phyloP scores from a whole-genome alignment of 2,113 vertebrate species.

The Centropus unirufus region DNA sequence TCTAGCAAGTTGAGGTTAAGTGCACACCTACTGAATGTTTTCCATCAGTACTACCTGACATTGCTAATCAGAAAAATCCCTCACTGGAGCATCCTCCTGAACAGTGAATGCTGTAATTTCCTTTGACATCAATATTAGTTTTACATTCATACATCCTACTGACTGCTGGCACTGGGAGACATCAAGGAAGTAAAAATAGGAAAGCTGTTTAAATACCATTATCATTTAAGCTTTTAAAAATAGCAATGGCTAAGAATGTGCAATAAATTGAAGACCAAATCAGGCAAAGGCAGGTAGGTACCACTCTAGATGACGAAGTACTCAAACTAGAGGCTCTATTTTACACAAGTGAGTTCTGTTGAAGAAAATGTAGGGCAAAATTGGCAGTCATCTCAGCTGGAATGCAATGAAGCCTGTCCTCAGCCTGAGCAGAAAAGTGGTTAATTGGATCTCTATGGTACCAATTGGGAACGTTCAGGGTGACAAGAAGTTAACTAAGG shows the following conservation, averaged over 20 bases:
- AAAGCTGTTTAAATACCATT: neutral
- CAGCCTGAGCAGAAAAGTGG: neutral
- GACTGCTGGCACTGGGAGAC: neutral
- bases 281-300: neutral
- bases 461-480: neutral
- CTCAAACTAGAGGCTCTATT: neutral
- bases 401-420: fast-evolving
- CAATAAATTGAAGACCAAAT: neutral
- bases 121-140: neutral
- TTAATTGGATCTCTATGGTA: neutral
- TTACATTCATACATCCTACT: neutral
- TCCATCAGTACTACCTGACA: neutral
- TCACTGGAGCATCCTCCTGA: neutral
- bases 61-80: neutral
- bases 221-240: neutral
- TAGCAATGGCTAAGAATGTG: neutral
- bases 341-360: neutral
- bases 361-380: neutral
- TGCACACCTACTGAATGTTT: neutral
- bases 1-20: slow-evolving; percentile 11
- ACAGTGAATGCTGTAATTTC: neutral
- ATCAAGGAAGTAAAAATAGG: neutral
- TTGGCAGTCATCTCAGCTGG: neutral
- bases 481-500: neutral
- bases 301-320: neutral